Evolutionary conservation across 30 jellyfish, hydroid and myxozoan genomes (phyloP), one percentile per base, ranked within the genome.

Genomic region (Pelagia noctiluca): DNA sequence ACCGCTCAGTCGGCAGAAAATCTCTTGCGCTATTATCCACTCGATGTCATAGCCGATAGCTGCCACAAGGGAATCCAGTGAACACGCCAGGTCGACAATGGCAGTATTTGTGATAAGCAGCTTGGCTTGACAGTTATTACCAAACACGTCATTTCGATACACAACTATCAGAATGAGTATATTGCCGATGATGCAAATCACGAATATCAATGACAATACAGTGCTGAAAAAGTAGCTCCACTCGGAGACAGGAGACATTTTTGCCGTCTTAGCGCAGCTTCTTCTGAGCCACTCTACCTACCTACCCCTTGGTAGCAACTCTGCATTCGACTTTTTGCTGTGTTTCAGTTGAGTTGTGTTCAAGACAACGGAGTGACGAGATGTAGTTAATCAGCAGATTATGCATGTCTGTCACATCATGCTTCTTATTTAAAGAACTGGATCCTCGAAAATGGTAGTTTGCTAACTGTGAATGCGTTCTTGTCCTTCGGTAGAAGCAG

Each of bases 121-220:
- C 28, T 37, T 29, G 23, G 75, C 75, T 63, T 63, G 75, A 10
- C 75, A 63, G 5, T 26, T 63, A n/a, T 24, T 37, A 26, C 75
- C 75, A 26, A 63, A 63, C 28, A 63, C 75, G 23, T 63, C 42
- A 26, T 63, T 63, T 33, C 35, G 23, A 37, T 63, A 63, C 0
- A 63, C 75, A 10, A 63, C 28, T 29, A 23, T 63, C 0, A 63
- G 8, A 21, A 63, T 63, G 32, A 63, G 23, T 29, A 10, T 26
- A 37, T 63, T 63, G 50, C 75, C 31, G 28, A 63, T n/a, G 13
- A 63, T 63, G 50, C 75, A 63, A 2, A 33, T n/a, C 36, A 63
- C 18, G 36, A 63, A 63, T 11, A 63, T 3, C 36, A 63, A 22
- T 11, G 75, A 19, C 31, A 18, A n/a, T 13, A 37, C 75, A 23